Evolutionary conservation across 2,113 vertebrate species (phyloP), one percentile per base, ranked within the genome.

Genomic region (Chelonoidis abingdonii): DNA sequence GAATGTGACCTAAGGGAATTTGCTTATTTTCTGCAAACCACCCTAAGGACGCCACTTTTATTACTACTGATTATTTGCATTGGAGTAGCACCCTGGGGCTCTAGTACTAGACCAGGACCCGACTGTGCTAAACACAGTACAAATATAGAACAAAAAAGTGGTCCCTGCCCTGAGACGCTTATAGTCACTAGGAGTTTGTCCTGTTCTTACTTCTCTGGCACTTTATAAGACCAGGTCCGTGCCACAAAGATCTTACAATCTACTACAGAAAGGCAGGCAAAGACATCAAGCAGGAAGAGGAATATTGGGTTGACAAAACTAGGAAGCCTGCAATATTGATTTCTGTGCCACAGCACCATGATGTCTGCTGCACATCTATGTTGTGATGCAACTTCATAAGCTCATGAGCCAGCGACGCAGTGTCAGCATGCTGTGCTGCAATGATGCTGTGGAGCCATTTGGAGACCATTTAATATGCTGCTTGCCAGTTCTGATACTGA

Each of bases 131-230:
- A 53, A 38, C 69, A 56, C 17, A 2, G 5, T 35, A 72, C 53
- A 89, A 97, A 44, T 4, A 21, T 72, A 91, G 86, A 54, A 83
- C n/a, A 49, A 44, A 29, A 11, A 53, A 17, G 10, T 53, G 56
- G 7, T 3, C 25, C 47, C 41, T 27, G 27, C 1, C 8, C 62
- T 31, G 3, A 1, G 7, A 41, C 2, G 21, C 19, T 10, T 53
- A 54, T 0, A 1, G 21, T 52, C 52, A 89, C 35, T 1, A 0
- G 3, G 47, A 29, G 8, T 21, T 76, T 65, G 56, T 17, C 22
- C 5, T 41, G 38, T 38, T 81, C 17, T 38, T n/a, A 38, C n/a
- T 38, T 72, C 65, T 72, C 19, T 38, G n/a, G n/a, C 65, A 72
- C n/a, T 72, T 38, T 10, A 38, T 69, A 69, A 69, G 57, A 14